A percentile compares a stretch with the other conserved stretches of the same genome.
phyloP scores from a whole-genome alignment of 2,113 vertebrate species.

The Prionailurus viverrinus region DNA sequence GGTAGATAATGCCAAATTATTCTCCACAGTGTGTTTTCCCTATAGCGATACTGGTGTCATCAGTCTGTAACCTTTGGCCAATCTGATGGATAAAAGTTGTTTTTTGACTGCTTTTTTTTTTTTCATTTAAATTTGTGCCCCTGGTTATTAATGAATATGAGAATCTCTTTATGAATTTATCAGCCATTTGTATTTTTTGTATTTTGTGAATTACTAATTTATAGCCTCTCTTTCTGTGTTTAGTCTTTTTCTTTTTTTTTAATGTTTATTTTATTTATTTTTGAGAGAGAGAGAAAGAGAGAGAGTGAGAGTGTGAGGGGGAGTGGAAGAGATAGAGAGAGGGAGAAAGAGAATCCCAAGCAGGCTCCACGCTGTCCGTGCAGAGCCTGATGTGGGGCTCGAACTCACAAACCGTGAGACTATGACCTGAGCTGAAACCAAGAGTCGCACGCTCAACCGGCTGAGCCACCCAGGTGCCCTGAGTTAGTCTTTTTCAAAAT shows the following conservation, averaged over 20 bases:
- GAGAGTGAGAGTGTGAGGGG: too few relatives aligned
- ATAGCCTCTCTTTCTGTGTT: not conserved
- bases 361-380: too few relatives aligned
- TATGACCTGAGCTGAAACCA: too few relatives aligned
- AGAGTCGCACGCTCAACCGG: too few relatives aligned
- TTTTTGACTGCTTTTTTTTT: not conserved
- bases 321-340: too few relatives aligned
- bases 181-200: not conserved
- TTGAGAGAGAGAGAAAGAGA: too few relatives aligned
- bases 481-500: not conserved
- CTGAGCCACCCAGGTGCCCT: not conserved
- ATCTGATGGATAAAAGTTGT: not conserved
- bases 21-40: not conserved
- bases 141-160: not conserved
- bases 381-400: too few relatives aligned
- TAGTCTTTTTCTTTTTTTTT: too few relatives aligned
- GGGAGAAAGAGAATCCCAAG: too few relatives aligned
- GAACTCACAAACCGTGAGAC: too few relatives aligned
- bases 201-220: not conserved
- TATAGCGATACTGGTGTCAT: too few relatives aligned
- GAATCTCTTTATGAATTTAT: not conserved
- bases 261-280: too few relatives aligned
- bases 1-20: not conserved
- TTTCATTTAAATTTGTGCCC: not conserved
- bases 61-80: not conserved